phyloP scores from a whole-genome alignment of 2,888 invertebrate genomes.

The Drosophila phalerata region DNA sequence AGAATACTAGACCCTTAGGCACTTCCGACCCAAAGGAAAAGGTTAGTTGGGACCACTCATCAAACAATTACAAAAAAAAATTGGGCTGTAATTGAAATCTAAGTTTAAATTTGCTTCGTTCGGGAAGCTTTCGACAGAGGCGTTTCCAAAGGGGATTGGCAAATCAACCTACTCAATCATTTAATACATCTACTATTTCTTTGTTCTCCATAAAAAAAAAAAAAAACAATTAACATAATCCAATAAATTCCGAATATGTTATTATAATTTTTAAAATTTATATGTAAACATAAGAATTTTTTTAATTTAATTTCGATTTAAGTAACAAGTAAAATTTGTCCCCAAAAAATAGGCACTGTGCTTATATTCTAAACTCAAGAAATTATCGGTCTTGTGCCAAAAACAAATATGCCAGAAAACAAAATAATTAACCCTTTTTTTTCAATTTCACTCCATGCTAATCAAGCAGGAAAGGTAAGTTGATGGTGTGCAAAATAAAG shows the following conservation, averaged over 20 bases:
- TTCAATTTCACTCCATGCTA: conserved; percentile 32
- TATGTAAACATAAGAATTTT: too few relatives aligned
- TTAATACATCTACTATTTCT: not conserved
- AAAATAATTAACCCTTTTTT: conserved; percentile 67
- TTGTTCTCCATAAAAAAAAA: too few relatives aligned
- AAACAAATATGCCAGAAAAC: conserved; percentile 68
- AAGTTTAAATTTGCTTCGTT: conserved; percentile 34
- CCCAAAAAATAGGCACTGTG: conserved; percentile 17
- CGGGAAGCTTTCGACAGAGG: conserved; percentile 19
- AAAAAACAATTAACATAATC: too few relatives aligned
- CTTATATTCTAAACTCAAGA: conserved; percentile 1
- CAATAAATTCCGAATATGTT: not conserved
- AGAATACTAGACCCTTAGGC: conserved; percentile 36
- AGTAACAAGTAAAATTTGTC: not conserved
- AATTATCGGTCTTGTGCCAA: conserved; percentile 23
- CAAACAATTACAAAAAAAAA: conserved; percentile 23
- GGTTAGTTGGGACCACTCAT: conserved; percentile 35
- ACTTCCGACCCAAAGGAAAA: conserved; percentile 47
- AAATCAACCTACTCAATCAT: not conserved
- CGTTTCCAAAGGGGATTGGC: not conserved
- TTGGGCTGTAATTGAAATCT: conserved; percentile 53
- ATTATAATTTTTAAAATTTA: too few relatives aligned
- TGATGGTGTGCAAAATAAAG: not conserved
- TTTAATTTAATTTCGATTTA: not conserved
- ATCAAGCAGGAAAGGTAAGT: conserved; percentile 67